These are phyloP conservation scores for Brachystomella parvula DNA, from an alignment of 1,140 invertebrate genomes.

Conservation along the genomic window DNA sequence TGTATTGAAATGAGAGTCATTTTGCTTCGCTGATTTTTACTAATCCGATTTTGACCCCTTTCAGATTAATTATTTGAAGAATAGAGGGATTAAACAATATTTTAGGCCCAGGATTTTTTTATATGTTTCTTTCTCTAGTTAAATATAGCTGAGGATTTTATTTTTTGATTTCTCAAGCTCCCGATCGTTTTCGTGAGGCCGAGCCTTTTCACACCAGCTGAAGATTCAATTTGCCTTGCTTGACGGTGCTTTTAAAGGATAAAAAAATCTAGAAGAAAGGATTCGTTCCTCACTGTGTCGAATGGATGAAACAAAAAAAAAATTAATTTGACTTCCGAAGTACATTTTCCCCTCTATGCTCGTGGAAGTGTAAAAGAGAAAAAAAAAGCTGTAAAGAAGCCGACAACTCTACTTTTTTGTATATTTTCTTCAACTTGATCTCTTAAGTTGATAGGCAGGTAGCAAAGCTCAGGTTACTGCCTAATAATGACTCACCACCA, in stretches of 20 bases:
- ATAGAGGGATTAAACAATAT: background rate
- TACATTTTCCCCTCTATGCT: background rate
- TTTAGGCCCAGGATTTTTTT: background rate
- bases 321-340: background rate
- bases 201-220: background rate
- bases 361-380: background rate
- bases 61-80: background rate
- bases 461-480: no score
- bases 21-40: background rate
- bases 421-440: background rate
- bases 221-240: background rate
- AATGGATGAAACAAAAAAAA: background rate
- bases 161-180: background rate
- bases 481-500: no score
- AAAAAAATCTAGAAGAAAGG: background rate
- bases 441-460: background rate
- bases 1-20: background rate
- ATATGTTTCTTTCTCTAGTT: background rate
- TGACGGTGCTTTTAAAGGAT: background rate
- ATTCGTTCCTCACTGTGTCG: background rate
- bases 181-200: background rate
- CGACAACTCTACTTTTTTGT: background rate
- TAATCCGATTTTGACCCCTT: background rate
- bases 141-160: background rate
- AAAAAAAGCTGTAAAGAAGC: background rate